Evolutionary conservation across 2,113 vertebrate genomes (phyloP), one percentile per base, ranked within the genome.

Genomic region (Phrynosoma platyrhinos): DNA sequence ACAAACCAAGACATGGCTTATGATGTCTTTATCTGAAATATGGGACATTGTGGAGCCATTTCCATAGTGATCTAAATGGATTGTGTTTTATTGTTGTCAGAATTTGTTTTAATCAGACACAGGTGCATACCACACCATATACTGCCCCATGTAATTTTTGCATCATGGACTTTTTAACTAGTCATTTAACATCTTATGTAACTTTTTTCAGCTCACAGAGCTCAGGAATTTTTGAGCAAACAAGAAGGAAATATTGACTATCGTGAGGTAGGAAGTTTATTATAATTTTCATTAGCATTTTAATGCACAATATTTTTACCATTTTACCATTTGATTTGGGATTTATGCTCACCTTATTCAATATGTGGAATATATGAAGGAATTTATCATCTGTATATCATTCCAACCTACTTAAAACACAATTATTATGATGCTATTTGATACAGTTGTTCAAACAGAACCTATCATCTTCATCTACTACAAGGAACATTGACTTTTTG

Each of bases 191-290:
- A 20, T 66, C 20, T 47, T 47, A 64, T 92, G 5, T 85, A 95
- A 85, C 94, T 91, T 94, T 40, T 94, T 89, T 9, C 90, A 97
- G 97, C 97, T 84, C 97, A 97, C 69, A 96, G 97, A 95, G 97
- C 94, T 87, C 92, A 97, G 92, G 96, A 97, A 88, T 97, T 96
- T 91, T 96, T 97, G 91, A 89, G 47, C 58, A 94, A 96, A 58
- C 92, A 1, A 9, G 90, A 91, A 62, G 95, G 94, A 23, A 92
- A 3, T 76, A 30, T 97, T 91, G 94, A 97, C 92, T 97, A 96
- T 86, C 95, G 90, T 94, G 85, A 97, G 97, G 97, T 97, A 96
- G 27, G 86, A 88, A 52, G 5, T 23, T 4, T 36, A 16, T 53
- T 84, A 0, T 42, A 69, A 68, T 2, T n/a, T n/a, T 36, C 4